Evolutionary conservation across 2,113 vertebrate species (phyloP).

Genomic region (Blennius ocellaris): DNA sequence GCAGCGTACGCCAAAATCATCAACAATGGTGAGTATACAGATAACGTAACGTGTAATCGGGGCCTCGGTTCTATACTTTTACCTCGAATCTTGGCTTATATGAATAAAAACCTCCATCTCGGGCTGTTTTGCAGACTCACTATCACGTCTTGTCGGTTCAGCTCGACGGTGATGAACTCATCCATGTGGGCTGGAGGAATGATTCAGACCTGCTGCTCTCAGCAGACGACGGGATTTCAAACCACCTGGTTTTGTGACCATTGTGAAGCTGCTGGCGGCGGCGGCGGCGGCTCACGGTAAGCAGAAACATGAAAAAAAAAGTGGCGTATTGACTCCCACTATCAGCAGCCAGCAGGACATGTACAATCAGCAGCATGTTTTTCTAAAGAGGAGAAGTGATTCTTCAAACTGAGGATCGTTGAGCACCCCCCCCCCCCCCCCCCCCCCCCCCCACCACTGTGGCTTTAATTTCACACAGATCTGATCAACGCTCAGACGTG

Average conservation of each 20-base stretch:
- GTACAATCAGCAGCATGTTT: slow-evolving; percentile 48
- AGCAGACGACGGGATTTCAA: slow-evolving; percentile 61
- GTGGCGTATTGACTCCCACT: slow-evolving; percentile 34
- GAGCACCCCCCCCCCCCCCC: slow-evolving; percentile 14
- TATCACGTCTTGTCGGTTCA: neutral
- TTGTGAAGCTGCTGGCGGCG: slow-evolving; percentile 31
- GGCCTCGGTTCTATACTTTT: no score
- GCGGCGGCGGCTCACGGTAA: slow-evolving; percentile 27
- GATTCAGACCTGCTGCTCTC: slow-evolving; percentile 27
- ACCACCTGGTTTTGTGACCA: slow-evolving; percentile 53
- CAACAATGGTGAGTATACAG: no score
- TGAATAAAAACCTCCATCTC: no score
- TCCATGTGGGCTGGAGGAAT: slow-evolving; percentile 25
- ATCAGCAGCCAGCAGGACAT: slow-evolving; percentile 55
- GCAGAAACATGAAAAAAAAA: slow-evolving; percentile 43
- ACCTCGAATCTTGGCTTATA: no score
- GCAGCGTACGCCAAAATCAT: no score
- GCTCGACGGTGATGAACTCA: slow-evolving; percentile 15
- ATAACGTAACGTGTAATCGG: no score
- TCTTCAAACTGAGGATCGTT: slow-evolving; percentile 41
- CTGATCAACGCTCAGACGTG: neutral
- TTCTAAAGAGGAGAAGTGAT: slow-evolving; percentile 25
- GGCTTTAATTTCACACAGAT: no score
- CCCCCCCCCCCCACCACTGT: neutral
- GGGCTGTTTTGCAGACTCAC: neutral